A percentile compares a stretch with the other conserved stretches of the same genome.
phyloP scores from a whole-genome alignment of 2,113 vertebrate genomes.

The Hemichromis elongatus region DNA sequence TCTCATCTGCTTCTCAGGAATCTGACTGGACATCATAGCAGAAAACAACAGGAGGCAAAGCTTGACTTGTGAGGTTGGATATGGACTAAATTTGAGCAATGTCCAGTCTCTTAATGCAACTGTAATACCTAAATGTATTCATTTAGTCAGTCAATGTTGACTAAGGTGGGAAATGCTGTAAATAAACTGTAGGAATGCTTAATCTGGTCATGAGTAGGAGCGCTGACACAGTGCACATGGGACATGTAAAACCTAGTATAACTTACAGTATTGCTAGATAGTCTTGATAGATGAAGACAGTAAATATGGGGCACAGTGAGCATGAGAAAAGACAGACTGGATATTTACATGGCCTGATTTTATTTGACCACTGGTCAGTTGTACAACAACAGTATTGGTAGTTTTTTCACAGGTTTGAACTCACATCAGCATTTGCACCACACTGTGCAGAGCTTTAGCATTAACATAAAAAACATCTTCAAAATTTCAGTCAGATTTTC shows the following conservation, averaged over 20 bases:
- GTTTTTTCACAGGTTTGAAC: not conserved
- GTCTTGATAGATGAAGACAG: not conserved
- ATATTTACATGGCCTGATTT: not conserved
- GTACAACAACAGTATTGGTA: not conserved
- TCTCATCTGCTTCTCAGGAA: constrained; percentile 81
- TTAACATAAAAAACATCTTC: not conserved
- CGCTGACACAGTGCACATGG: not conserved
- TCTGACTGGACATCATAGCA: constrained; percentile 68
- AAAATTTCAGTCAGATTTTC: not conserved
- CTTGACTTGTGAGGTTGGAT: not conserved
- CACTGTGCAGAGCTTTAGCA: not conserved
- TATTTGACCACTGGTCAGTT: constrained; percentile 12
- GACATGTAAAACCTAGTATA: not conserved
- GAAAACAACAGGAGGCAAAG: not conserved
- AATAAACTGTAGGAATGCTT: not conserved
- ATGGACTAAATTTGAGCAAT: not conserved
- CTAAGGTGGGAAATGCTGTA: not conserved
- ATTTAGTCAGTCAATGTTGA: not conserved
- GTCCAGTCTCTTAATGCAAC: not conserved
- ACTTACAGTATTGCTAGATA: not conserved
- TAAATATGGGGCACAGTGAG: not conserved
- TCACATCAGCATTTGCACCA: not conserved
- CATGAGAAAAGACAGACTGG: constrained; percentile 17
- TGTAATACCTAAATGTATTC: not conserved
- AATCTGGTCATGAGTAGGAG: not conserved